These are phyloP conservation scores for Pygoscelis adeliae DNA, from an alignment of 2,113 vertebrate species.

Conservation along the genomic window DNA sequence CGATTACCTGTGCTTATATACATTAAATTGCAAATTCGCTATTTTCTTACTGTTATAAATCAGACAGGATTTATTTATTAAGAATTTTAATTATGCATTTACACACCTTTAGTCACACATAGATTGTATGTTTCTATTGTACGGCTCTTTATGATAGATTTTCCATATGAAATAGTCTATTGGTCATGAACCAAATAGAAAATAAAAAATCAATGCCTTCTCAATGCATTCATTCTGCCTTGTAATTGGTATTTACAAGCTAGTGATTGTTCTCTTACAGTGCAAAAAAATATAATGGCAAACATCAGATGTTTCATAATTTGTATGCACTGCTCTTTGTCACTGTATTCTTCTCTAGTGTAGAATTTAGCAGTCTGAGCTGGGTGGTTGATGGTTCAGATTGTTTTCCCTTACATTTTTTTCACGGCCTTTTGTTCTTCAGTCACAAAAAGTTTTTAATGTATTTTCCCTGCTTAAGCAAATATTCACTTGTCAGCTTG, in stretches of 20 bases:
- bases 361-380: background rate
- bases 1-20: background rate
- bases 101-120: background rate
- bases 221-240: conserved; percentile 21
- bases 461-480: background rate
- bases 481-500: conserved; percentile 28
- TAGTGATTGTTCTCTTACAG: conserved; percentile 39
- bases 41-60: background rate
- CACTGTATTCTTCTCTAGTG: background rate
- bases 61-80: background rate
- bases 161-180: conserved; percentile 15
- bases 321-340: background rate
- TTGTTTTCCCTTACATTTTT: background rate
- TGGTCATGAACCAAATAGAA: conserved; percentile 24
- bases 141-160: background rate
- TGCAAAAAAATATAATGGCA: conserved; percentile 18
- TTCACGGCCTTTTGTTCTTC: background rate
- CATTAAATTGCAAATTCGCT: background rate
- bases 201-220: conserved; percentile 49
- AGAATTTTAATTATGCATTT: conserved; percentile 14
- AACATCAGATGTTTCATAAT: conserved; percentile 3
- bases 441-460: background rate
- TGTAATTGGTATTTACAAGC: conserved; percentile 53
- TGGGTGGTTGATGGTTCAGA: background rate
- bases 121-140: conserved; percentile 6